These are phyloP conservation scores for Chymomyza caudatula DNA, from an alignment of 2,888 invertebrate genomes.

Conservation along the genomic window DNA sequence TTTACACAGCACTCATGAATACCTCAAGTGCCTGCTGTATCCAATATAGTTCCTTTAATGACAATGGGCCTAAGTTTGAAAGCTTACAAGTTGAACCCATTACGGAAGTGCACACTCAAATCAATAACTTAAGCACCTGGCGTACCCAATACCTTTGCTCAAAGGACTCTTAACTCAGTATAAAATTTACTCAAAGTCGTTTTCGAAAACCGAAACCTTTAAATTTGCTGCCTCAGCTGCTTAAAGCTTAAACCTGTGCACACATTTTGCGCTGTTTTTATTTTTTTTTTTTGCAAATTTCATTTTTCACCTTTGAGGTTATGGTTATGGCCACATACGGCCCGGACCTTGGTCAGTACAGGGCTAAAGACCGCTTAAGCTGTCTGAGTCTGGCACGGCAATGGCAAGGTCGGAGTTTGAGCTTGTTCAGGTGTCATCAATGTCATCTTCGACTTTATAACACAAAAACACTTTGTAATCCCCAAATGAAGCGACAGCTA, in stretches of 20 bases:
- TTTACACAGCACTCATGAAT: too few species aligned
- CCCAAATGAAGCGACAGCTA: slow-evolving; percentile 66
- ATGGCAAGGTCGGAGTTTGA: neutral
- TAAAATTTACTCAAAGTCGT: too few species aligned
- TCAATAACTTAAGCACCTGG: too few species aligned
- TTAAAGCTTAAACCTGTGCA: slow-evolving; percentile 2
- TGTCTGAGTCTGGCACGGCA: slow-evolving; percentile 38
- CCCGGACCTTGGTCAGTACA: neutral
- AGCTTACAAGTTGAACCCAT: too few species aligned
- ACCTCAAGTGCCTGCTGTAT: too few species aligned
- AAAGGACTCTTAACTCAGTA: too few species aligned
- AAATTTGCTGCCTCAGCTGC: neutral
- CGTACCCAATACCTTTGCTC: too few species aligned
- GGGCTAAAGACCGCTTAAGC: slow-evolving; percentile 61
- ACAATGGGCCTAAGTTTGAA: too few species aligned
- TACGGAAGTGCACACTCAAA: too few species aligned
- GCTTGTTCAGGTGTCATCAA: slow-evolving; percentile 67
- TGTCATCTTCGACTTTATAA: slow-evolving; percentile 73
- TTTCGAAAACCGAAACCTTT: too few species aligned
- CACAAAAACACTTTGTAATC: slow-evolving; percentile 73
- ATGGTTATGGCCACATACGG: slow-evolving; percentile 3
- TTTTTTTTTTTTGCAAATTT: neutral
- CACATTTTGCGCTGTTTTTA: neutral
- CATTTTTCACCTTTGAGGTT: slow-evolving; percentile 26
- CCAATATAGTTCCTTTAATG: too few species aligned